Base-by-base conservation (phyloP, 1,140 invertebrate genomes). In the Lordiphosa mommai region DNA sequence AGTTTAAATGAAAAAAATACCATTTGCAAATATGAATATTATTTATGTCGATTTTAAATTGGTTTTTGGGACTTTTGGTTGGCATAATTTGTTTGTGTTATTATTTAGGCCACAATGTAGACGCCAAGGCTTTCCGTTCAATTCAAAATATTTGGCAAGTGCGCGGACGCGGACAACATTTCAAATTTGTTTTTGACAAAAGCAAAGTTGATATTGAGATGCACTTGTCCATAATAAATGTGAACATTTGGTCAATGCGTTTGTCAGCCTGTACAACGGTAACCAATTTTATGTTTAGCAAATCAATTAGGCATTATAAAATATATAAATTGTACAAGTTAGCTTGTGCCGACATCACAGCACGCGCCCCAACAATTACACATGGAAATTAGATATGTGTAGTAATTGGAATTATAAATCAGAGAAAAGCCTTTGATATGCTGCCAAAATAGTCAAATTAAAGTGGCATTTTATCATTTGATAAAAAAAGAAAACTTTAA, bases 221-320 rank as follows among this genome's bases (percentile, higher is more conserved):
- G 73, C 73, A 79, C 47, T 41, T 41, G 41, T 41, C 34, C 59
- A 58, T 55, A 40, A 64, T 37, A 69, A 73, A 58, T 33, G 53
- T 57, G 12, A 38, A 49, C 48, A 41, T 51, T 60, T 56, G n/a
- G n/a, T n/a, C n/a, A n/a, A n/a, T 23, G 20, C 20, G 20, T 5
- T 23, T 69, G 17, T 57, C 36, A 44, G 55, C 36, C 6, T 34
- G 16, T 7, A 23, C 3, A 43, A 17, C 17, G 58, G 27, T 48
- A 36, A 27, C 27, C 43, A 37, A 52, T 59, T 65, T 66, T 61
- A 70, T 66, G 60, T 55, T 36, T 50, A 56, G 61, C 52, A 68
- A 82, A 71, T 71, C 74, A 80, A 82, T 80, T 80, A 71, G 74
- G 53, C 56, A 49, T 67, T 82, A 66, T 70, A 73, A 74, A 66